Base-by-base conservation (phyloP, 2,888 invertebrate genomes). In the Unio pictorum region DNA sequence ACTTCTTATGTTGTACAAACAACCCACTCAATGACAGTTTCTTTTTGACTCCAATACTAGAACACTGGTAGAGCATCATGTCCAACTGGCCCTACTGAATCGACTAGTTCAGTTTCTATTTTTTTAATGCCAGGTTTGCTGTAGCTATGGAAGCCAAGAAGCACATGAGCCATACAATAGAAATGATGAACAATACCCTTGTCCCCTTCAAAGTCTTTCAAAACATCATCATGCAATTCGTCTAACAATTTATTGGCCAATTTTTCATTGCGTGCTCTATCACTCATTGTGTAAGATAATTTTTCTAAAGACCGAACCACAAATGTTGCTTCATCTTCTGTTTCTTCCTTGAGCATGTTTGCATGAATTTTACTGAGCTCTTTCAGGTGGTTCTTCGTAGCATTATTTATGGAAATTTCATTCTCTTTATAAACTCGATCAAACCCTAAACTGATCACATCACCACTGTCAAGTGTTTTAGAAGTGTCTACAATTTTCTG, bases 401-500 rank as follows among this genome's bases (percentile, higher is more conserved):
- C 61, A 30, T 65, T 55, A 30, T 64, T 55, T 23, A 73, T 73
- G 15, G 66, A 66, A 4, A 23, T 64, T 59, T 62, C 72, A 30
- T 64, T 72, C 63, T 72, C 72, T 55, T 26, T 28, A 8, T 65
- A 69, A 8, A 64, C 71, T 18, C 71, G 23, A 23, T 23, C 23
- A 23, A 23, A 23, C 23, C 23, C 23, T 23, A 23, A 23, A 23
- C 23, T 23, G 54, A 11, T 64, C 3, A 64, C 20, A 26, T 73
- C 73, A 55, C 73, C 73, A 63, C 61, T 61, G 28, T 56, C 62
- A 23, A 70, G 34, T 17, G 68, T 68, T 8, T 72, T 55, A 8
- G 72, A 61, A 23, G 70, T 75, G 34, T 75, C 72, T 17, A 75
- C 18, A 6, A 75, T 69, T 58, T 75, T 75, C 18, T 69, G 60